These are phyloP conservation scores for Dipodomys ordii DNA, from an alignment of 2,113 vertebrate species.

Conservation along the genomic window DNA sequence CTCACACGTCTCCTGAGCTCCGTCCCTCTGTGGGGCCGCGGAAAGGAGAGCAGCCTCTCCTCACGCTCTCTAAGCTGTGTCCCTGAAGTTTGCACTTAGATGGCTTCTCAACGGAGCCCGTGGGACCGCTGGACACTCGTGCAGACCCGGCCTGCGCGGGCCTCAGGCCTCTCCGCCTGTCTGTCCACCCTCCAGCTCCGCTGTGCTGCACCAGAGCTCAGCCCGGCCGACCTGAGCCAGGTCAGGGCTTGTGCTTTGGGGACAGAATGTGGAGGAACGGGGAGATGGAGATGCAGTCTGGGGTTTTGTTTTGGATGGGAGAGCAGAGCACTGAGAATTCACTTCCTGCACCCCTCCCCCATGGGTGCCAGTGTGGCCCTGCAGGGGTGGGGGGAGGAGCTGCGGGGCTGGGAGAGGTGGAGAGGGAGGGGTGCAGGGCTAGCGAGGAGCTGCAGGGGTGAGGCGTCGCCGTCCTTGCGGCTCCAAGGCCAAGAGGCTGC, in stretches of 20 bases:
- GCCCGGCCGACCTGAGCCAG: too few species aligned
- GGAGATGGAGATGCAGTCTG: accelerated
- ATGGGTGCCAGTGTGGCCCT: too few species aligned
- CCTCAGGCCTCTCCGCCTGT: not conserved
- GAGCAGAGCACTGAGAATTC: not conserved
- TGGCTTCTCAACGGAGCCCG: not conserved
- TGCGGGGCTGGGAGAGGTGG: too few species aligned
- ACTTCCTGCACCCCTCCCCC: too few species aligned
- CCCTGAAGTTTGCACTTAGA: not conserved
- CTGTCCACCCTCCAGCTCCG: accelerated
- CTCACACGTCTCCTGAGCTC: too few species aligned
- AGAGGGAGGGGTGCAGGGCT: too few species aligned
- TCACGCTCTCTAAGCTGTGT: not conserved
- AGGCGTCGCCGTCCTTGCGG: too few species aligned
- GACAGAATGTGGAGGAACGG: too few species aligned
- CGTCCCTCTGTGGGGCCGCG: not conserved
- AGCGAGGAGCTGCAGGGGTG: too few species aligned
- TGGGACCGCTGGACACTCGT: not conserved
- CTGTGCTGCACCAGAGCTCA: too few species aligned
- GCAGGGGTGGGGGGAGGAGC: too few species aligned
- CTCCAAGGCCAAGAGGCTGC: not conserved
- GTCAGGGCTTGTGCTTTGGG: accelerated
- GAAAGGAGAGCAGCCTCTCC: not conserved
- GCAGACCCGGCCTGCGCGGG: too few species aligned
- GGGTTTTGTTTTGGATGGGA: not conserved